Evolutionary conservation across 2,888 invertebrate genomes (phyloP).

Genomic region (Tipula unca): DNA sequence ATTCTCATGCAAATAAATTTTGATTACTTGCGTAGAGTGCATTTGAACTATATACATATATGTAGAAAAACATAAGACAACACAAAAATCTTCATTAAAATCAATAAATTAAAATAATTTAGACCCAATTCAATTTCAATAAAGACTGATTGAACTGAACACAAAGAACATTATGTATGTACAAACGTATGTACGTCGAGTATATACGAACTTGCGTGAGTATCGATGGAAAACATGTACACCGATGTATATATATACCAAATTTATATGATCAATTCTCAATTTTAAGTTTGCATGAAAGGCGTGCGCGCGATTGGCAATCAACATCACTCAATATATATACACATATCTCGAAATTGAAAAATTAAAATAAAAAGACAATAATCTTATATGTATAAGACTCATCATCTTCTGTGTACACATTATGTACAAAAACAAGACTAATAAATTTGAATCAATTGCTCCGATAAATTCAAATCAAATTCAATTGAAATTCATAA

Average conservation of each 20-base stretch:
- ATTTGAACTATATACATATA: neutral
- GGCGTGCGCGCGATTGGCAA: neutral
- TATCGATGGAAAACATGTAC: neutral
- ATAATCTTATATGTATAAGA: neutral
- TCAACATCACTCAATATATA: neutral
- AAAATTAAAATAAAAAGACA: neutral
- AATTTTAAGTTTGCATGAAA: neutral
- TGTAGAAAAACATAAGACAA: neutral
- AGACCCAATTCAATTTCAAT: neutral
- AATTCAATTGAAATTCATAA: neutral
- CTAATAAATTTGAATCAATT: slow-evolving; percentile 14
- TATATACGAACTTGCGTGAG: neutral
- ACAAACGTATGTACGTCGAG: neutral
- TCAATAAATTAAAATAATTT: neutral
- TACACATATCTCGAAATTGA: neutral
- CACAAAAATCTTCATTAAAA: neutral
- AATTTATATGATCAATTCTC: neutral
- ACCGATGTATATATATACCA: no score
- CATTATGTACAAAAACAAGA: neutral
- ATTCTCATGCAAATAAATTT: neutral
- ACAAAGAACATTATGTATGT: neutral
- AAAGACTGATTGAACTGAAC: neutral
- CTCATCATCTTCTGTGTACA: neutral
- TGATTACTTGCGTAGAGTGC: neutral
- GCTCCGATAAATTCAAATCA: slow-evolving; percentile 1